Conservation (phyloP, 2,888 invertebrate genomes). For the Philhelius pedissequus region DNA sequence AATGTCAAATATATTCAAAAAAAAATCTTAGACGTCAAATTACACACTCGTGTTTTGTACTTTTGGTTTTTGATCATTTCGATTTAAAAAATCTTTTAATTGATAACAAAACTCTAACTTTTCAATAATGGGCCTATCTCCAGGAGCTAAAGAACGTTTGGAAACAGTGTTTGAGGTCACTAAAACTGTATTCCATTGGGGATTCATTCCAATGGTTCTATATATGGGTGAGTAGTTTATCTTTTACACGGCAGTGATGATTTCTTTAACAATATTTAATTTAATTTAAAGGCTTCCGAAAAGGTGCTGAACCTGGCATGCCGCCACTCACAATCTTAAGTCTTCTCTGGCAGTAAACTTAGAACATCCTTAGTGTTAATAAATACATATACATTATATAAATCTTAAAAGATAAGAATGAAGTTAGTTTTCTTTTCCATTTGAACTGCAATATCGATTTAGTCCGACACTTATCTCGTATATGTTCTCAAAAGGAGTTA, state of each 20-base stretch:
- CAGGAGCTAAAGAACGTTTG: conserved; percentile 83
- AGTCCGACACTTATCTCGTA: background rate
- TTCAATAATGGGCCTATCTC: conserved; percentile 76
- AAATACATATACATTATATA: conserved; percentile 3
- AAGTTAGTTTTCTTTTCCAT: background rate
- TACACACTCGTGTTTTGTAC: conserved; percentile 32
- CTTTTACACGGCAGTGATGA: background rate
- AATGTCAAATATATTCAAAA: background rate
- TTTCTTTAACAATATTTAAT: conserved; percentile 62
- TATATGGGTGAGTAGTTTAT: conserved; percentile 83
- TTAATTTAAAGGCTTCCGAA: conserved; percentile 83
- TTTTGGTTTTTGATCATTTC: background rate
- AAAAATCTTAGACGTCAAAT: conserved; percentile 24
- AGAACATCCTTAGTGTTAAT: conserved; percentile 13
- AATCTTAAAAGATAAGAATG: background rate
- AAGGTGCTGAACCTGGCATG: conserved; percentile 85
- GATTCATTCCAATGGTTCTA: conserved; percentile 84
- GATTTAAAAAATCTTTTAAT: too few relatives aligned
- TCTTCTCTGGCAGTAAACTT: conserved; percentile 76
- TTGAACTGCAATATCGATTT: background rate
- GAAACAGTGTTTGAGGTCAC: conserved; percentile 81
- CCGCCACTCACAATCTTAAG: conserved; percentile 80
- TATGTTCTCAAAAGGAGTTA: too few relatives aligned
- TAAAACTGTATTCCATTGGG: conserved; percentile 84
- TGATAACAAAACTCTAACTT: background rate